phyloP scores from a whole-genome alignment of 2,113 vertebrate genomes.

The Chionomys nivalis region DNA sequence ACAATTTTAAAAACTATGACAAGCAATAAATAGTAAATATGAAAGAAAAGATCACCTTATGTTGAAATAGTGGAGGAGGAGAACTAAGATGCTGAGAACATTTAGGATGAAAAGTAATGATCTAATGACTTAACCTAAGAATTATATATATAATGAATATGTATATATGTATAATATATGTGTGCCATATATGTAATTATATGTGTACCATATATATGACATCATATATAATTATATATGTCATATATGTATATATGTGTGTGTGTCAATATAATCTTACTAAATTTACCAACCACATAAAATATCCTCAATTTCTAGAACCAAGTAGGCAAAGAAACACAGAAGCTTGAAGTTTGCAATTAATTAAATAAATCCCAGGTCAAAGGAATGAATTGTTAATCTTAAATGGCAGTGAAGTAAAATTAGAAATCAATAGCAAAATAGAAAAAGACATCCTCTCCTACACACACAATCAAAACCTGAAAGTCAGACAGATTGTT shows the following conservation, averaged over 20 bases:
- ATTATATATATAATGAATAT: background rate
- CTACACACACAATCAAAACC: background rate
- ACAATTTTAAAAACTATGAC: background rate
- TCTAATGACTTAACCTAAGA: background rate
- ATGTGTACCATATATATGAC: too few species aligned
- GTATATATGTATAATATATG: accelerated
- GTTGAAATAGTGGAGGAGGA: background rate
- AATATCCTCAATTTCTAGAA: background rate
- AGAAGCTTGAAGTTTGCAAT: background rate
- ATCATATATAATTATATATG: too few species aligned
- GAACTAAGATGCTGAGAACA: background rate
- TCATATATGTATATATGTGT: too few species aligned
- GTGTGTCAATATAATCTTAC: background rate
- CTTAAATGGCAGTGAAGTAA: background rate
- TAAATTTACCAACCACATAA: slow-evolving; percentile 5
- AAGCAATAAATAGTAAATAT: background rate
- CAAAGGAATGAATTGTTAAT: background rate
- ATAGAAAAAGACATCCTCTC: background rate
- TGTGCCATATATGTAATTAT: too few species aligned
- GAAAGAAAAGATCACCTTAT: background rate
- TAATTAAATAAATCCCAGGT: background rate
- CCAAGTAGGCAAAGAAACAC: background rate
- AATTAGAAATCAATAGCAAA: background rate
- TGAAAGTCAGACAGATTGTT: background rate
- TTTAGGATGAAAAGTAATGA: background rate